Evolutionary conservation across 2,888 invertebrate species (phyloP), one percentile per base, ranked within the genome.

Genomic region (Cancer borealis): DNA sequence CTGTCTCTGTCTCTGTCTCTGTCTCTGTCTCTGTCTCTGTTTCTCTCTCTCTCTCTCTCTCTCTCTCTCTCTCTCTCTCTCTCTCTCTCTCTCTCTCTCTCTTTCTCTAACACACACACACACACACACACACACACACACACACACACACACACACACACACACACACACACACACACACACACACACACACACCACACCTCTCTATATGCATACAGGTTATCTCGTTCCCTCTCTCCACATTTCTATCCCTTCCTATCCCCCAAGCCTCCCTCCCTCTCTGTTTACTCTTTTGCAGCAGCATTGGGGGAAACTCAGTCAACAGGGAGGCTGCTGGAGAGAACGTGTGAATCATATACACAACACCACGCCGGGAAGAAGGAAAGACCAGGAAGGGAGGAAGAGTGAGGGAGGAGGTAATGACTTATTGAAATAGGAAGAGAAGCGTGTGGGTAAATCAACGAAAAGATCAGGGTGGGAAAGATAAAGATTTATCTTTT

Each of bases 251-350:
- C 30, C 26, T 79, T 5, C 10, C 79, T 30, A 26, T 79, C 26
- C 79, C 30, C 79, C 30, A 14, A 17, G 4, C 26, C 30, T 30
- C 30, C 79, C 30, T 79, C 79, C 79, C 79, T 79, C 14, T 79
- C 79, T 79, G 79, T 79, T 79, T 79, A 79, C 79, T 79, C 79
- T 79, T 79, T 79, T 79, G 79, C 79, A 79, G 30, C 79, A 12
- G 79, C 12, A 30, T 79, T 79, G 26, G 79, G 26, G 79, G 26
- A 12, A 79, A 79, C 30, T 79, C 30, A 79, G 79, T 79, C 79
- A 79, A 79, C 79, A 26, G 30, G 30, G 79, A 26, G 79, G 79
- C 30, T 79, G 79, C 8, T 66, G 66, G 66, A n/a, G 66, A 66
- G 66, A 21, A 30, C 26, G 79, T 30, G 79, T 79, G 79, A 79